Evolutionary conservation across 2,888 invertebrate species (phyloP), one percentile per base, ranked within the genome.

Genomic region (Pharmacophagus antenor): DNA sequence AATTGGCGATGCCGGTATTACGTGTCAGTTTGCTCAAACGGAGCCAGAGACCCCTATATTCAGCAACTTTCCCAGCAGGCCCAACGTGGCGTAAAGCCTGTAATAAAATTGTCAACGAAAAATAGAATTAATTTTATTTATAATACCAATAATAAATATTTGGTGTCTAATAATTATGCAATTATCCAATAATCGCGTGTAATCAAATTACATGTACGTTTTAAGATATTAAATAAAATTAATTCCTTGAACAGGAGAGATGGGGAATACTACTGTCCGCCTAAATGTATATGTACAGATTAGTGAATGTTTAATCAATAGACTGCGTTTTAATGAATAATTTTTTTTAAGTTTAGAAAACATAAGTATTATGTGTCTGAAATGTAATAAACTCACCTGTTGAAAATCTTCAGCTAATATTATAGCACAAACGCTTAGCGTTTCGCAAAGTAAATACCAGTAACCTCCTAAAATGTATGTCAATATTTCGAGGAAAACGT

Each of bases 11-110:
- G 61, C 94, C 95, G 0, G 94, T 93, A 68, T 93, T 92, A 21
- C 94, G 84, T 0, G 93, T 93, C 10, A 95, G 83, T 78, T 93
- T 94, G 78, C 94, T 94, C 21, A 95, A 76, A 0, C 94, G 92
- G 57, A 95, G 89, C 95, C 95, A 95, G 0, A 95, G 80, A 0
- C 94, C 92, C 2, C 95, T 91, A 71, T 94, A 95, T 68, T 94
- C 93, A 0, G 94, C 93, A 0, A 95, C 93, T 82, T 92, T 92
- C 2, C 92, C 91, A 0, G 94, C 94, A 0, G 94, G 94, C 0
- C 94, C 94, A 49, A 94, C 91, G 69, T 94, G 91, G 31, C 93
- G 93, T 7, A 95, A 83, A 10, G 94, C 93, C 90, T 93, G 67
- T 42, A 76, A 76, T 48, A 46, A 4, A 61, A 61, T 20, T 20